These are phyloP conservation scores for Ommatoiulus sabulosus DNA, from an alignment of 2,888 invertebrate genomes.

Conservation along the genomic window DNA sequence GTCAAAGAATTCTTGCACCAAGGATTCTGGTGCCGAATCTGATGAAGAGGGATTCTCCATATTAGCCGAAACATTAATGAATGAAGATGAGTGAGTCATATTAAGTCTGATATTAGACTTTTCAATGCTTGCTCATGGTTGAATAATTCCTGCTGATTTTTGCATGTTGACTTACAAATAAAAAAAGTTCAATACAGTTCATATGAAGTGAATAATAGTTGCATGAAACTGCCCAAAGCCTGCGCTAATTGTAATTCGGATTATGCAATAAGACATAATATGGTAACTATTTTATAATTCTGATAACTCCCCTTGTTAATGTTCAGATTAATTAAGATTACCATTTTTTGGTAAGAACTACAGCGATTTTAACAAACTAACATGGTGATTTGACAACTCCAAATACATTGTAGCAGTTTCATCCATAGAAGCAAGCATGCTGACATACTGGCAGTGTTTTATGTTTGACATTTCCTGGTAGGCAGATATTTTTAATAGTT, in stretches of 20 bases:
- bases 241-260: too few species aligned
- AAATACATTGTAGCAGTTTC: background rate
- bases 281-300: too few species aligned
- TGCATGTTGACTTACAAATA: background rate
- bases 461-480: background rate
- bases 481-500: background rate
- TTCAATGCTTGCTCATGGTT: background rate
- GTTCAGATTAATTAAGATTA: too few species aligned
- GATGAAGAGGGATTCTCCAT: constrained; percentile 57
- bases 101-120: background rate
- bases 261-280: too few species aligned
- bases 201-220: background rate
- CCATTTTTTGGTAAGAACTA: background rate
- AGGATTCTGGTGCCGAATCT: constrained; percentile 53
- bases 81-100: constrained; percentile 52
- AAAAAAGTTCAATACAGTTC: background rate
- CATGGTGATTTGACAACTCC: background rate
- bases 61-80: background rate
- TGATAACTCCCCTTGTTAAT: too few species aligned
- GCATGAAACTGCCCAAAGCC: background rate
- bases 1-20: constrained; percentile 65
- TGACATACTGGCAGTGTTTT: background rate
- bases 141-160: background rate
- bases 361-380: background rate
- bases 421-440: background rate